phyloP scores from a whole-genome alignment of 2,888 invertebrate genomes.

The Cartodere bifasciata region DNA sequence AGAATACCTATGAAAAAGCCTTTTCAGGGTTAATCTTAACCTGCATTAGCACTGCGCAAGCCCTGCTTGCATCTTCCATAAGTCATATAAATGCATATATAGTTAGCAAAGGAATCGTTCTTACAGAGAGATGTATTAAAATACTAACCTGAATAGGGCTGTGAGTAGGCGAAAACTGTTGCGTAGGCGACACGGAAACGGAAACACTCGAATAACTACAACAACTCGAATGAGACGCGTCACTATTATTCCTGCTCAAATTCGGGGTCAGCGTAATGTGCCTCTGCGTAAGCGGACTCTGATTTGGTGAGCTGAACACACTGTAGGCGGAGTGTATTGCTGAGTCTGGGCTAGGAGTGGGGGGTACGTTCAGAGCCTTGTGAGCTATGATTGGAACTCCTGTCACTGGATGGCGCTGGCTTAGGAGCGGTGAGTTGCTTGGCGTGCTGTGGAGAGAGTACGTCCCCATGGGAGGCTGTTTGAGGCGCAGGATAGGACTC shows the following conservation, averaged over 20 bases:
- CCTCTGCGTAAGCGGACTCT: conserved; percentile 73
- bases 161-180: conserved; percentile 71
- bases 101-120: too few relatives aligned
- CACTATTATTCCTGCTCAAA: conserved; percentile 78
- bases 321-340: conserved; percentile 82
- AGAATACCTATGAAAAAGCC: too few relatives aligned
- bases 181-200: conserved; percentile 39
- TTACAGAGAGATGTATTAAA: too few relatives aligned
- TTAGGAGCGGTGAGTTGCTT: conserved; percentile 55
- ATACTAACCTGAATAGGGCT: conserved; percentile 63
- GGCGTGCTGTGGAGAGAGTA: conserved; percentile 51
- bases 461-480: conserved; percentile 41
- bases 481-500: conserved; percentile 38
- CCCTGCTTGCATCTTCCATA: too few relatives aligned
- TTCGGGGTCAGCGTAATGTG: conserved; percentile 73
- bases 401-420: conserved; percentile 39
- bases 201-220: conserved; percentile 67
- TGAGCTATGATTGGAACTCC: conserved; percentile 29
- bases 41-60: too few relatives aligned
- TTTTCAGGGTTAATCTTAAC: too few relatives aligned
- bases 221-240: conserved; percentile 81
- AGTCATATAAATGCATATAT: too few relatives aligned
- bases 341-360: conserved; percentile 77
- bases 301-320: conserved; percentile 72
- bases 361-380: conserved; percentile 47